Percentiles rank a stretch among this genome's conserved stretches.
Evolutionary conservation across 2,797 vertebrate genomes (phyloP).

Genomic region (Notolepis coatsorum): DNA sequence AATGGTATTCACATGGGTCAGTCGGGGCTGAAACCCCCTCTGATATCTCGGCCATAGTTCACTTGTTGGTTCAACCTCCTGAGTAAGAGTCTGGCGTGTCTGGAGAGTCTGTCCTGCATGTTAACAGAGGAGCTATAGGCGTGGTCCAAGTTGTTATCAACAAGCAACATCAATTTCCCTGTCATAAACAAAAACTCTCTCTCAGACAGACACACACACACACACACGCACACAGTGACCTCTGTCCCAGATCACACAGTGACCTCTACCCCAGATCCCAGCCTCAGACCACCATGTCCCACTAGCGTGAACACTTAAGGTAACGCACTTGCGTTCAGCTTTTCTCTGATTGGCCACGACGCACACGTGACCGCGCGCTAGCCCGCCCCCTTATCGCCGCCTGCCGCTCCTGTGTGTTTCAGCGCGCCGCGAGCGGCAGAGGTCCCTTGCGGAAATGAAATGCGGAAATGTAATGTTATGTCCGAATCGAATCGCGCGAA

Average conservation of each 20-base stretch:
- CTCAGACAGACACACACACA: background rate
- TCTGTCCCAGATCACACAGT: conserved; percentile 12
- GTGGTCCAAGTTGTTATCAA: conserved; percentile 54
- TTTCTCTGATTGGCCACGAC: too few relatives aligned
- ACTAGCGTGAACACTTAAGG: too few relatives aligned
- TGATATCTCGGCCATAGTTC: background rate
- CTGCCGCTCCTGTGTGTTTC: too few relatives aligned
- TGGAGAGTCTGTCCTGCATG: conserved; percentile 8
- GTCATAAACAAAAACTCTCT: conserved; percentile 43
- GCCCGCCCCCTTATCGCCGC: too few relatives aligned
- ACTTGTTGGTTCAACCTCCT: background rate
- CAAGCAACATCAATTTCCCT: conserved; percentile 34
- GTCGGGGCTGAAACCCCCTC: background rate
- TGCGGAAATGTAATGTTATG: too few relatives aligned
- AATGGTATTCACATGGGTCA: conserved; percentile 4
- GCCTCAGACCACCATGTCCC: too few relatives aligned
- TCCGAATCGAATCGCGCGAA: too few relatives aligned
- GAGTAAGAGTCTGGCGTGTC: background rate
- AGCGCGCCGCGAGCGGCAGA: too few relatives aligned
- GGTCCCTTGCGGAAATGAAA: too few relatives aligned
- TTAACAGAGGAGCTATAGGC: conserved; percentile 52
- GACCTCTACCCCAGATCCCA: too few relatives aligned
- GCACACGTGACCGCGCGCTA: too few relatives aligned
- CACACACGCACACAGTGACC: conserved; percentile 1
- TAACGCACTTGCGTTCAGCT: too few relatives aligned